phyloP scores from a whole-genome alignment of 2,797 vertebrate genomes.

The Tokudaia tokunoshimensis region DNA sequence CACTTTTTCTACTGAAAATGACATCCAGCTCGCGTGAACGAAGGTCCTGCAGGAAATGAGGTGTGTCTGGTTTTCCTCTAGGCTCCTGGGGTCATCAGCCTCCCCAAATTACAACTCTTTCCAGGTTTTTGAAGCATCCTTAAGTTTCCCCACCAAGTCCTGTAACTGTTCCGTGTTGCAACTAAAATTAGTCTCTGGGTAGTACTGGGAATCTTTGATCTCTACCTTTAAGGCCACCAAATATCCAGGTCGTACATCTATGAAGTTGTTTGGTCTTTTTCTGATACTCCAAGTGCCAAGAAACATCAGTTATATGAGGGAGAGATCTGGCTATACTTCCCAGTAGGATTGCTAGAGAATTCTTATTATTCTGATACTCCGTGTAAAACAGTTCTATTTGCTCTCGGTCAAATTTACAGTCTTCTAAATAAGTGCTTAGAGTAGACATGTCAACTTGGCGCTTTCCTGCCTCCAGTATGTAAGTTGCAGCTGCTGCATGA shows the following conservation, averaged over 20 bases:
- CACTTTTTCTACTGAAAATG: slow-evolving; percentile 30
- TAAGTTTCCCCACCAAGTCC: slow-evolving; percentile 98
- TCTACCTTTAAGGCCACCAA: slow-evolving; percentile 93
- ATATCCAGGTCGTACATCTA: slow-evolving; percentile 95
- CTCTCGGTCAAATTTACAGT: slow-evolving; percentile 93
- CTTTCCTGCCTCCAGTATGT: slow-evolving; percentile 95
- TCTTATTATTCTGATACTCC: slow-evolving; percentile 95
- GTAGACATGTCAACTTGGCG: slow-evolving; percentile 94
- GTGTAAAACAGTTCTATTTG: slow-evolving; percentile 93
- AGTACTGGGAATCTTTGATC: slow-evolving; percentile 87
- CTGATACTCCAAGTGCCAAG: slow-evolving; percentile 96
- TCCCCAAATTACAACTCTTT: slow-evolving; percentile 92
- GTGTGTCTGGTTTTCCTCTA: slow-evolving; percentile 69
- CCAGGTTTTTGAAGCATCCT: slow-evolving; percentile 97
- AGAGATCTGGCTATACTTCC: slow-evolving; percentile 94
- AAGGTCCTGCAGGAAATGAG: slow-evolving; percentile 12
- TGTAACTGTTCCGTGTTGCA: slow-evolving; percentile 97
- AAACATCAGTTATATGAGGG: slow-evolving; percentile 93
- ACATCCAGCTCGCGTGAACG: slow-evolving; percentile 34
- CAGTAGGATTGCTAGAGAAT: slow-evolving; percentile 92
- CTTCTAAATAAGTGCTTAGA: slow-evolving; percentile 94
- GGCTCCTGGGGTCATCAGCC: slow-evolving; percentile 66
- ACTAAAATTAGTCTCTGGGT: slow-evolving; percentile 93
- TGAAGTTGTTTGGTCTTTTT: slow-evolving; percentile 96
- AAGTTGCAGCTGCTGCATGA: slow-evolving; percentile 92